These are phyloP conservation scores for Thunnus thynnus DNA, from an alignment of 2,113 vertebrate species.

Conservation along the genomic window DNA sequence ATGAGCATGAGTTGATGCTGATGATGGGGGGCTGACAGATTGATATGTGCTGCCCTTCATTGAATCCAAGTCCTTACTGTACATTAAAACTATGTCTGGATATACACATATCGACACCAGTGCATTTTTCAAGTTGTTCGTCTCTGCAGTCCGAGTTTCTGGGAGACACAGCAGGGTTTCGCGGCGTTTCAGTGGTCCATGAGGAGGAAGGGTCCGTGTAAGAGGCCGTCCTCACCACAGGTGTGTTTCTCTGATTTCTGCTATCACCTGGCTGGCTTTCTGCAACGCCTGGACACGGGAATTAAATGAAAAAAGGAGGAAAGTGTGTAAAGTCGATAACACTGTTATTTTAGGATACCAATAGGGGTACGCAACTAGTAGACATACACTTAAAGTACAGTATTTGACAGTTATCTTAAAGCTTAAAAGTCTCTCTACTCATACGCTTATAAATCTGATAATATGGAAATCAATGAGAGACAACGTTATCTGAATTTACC, in stretches of 20 bases:
- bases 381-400: too few relatives aligned
- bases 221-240: slow-evolving; percentile 89
- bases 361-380: background rate
- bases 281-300: slow-evolving; percentile 90
- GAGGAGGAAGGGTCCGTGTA: slow-evolving; percentile 5
- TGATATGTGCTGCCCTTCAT: slow-evolving; percentile 53
- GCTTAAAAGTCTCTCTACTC: too few relatives aligned
- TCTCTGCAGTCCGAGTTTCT: slow-evolving; percentile 64
- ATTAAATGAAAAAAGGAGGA: background rate
- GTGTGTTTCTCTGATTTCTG: slow-evolving; percentile 98
- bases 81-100: slow-evolving; percentile 81
- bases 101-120: slow-evolving; percentile 85
- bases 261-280: slow-evolving; percentile 98
- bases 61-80: slow-evolving; percentile 87
- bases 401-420: too few relatives aligned
- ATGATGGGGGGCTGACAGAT: background rate
- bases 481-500: too few relatives aligned
- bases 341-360: background rate
- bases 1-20: slow-evolving; percentile 28
- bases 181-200: slow-evolving; percentile 22
- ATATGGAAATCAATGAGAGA: too few relatives aligned
- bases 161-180: background rate
- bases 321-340: background rate
- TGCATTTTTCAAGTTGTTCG: slow-evolving; percentile 80
- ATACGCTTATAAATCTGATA: too few relatives aligned